These are phyloP conservation scores for Pachyuromys duprasi DNA, from an alignment of 2,797 vertebrate species.

Conservation along the genomic window DNA sequence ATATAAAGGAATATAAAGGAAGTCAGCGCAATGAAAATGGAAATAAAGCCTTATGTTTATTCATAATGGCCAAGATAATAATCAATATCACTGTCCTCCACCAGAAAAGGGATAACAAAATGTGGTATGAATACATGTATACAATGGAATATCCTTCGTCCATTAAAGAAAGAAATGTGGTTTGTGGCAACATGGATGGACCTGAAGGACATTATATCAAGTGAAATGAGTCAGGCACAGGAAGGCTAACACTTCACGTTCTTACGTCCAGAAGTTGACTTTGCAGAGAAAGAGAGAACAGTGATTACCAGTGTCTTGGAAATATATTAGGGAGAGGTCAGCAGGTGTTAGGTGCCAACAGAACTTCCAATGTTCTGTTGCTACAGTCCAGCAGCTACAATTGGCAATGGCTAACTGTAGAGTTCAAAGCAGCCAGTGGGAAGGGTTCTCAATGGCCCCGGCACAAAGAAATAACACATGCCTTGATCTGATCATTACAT, in stretches of 20 bases:
- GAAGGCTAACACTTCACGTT: not conserved
- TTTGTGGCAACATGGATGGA: not conserved
- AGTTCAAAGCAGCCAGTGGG: not conserved
- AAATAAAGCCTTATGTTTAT: not conserved
- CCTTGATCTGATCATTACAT: not conserved
- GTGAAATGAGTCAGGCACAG: not conserved
- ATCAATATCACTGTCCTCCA: not conserved
- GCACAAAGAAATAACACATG: not conserved
- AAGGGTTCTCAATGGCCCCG: not conserved
- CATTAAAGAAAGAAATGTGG: not conserved
- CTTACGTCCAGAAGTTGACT: not conserved
- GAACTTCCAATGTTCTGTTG: not conserved
- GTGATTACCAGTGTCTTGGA: not conserved
- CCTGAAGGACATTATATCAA: not conserved
- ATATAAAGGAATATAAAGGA: not conserved
- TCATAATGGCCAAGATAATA: not conserved
- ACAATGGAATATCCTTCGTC: not conserved
- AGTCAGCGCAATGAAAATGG: not conserved
- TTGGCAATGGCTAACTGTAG: not conserved
- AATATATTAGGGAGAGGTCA: not conserved
- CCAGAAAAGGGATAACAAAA: not conserved
- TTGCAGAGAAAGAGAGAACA: not conserved
- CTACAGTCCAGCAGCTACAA: not conserved
- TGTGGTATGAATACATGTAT: not conserved
- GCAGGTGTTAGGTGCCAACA: not conserved